Conservation (phyloP, 1,140 invertebrate species). For the Hylaeus anthracinus region DNA sequence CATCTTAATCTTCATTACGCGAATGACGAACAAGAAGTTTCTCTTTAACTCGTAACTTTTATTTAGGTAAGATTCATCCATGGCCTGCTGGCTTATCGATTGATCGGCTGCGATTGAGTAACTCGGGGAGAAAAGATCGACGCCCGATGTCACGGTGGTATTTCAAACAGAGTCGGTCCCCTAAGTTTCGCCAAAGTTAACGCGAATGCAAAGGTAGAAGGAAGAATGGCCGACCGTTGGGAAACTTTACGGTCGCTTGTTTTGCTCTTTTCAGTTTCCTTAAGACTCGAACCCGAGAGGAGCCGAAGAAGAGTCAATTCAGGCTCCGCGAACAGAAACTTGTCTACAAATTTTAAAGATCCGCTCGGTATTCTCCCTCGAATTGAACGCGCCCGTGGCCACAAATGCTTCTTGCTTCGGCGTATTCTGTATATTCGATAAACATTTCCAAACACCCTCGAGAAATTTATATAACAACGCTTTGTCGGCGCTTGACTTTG, state of each 20-base stretch:
- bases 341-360: constrained; percentile 39
- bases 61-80: neutral
- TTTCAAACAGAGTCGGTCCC: constrained; percentile 16
- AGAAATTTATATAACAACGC: neutral
- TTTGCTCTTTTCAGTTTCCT: constrained; percentile 39
- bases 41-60: too few species aligned
- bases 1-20: too few species aligned
- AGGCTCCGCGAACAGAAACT: constrained; percentile 15
- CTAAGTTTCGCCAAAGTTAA: constrained; percentile 32
- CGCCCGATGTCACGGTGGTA: neutral
- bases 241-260: constrained; percentile 40
- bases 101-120: constrained; percentile 19
- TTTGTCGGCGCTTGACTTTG: neutral
- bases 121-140: neutral
- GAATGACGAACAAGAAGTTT: too few species aligned
- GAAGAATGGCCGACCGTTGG: constrained; percentile 38
- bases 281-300: constrained; percentile 20
- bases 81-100: neutral
- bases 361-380: neutral
- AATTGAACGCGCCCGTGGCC: neutral
- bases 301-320: constrained; percentile 9
- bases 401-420: neutral
- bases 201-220: constrained; percentile 24
- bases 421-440: neutral
- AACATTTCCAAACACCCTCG: neutral